Percentiles rank a stretch among this genome's conserved stretches.
phyloP scores from a whole-genome alignment of 2,113 vertebrate genomes.

The Megaceryle torquata region DNA sequence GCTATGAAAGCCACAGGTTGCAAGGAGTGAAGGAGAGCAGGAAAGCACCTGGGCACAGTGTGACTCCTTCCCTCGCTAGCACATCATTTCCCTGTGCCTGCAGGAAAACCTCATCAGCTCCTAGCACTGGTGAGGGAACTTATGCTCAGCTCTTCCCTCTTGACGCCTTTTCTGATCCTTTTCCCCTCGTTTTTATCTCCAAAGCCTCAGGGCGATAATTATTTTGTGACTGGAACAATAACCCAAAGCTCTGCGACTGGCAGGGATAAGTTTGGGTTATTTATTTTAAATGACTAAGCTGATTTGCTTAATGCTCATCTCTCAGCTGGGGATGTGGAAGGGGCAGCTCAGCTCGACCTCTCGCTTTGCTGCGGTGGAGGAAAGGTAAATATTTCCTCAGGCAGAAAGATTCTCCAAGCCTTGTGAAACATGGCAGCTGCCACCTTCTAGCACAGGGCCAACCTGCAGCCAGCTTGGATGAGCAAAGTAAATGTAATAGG shows the following conservation, averaged over 20 bases:
- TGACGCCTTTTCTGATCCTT: neutral
- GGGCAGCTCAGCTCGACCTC: neutral
- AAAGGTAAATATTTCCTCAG: neutral
- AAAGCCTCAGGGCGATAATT: slow-evolving; percentile 34
- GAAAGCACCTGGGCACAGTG: rapidly evolving
- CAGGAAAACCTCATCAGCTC: neutral
- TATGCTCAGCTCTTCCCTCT: neutral
- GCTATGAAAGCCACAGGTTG: neutral
- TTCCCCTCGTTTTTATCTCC: neutral
- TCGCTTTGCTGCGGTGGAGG: neutral
- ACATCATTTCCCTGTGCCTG: neutral
- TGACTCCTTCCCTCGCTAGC: rapidly evolving
- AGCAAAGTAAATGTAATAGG: rapidly evolving
- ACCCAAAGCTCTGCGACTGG: slow-evolving; percentile 19
- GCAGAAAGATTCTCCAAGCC: neutral
- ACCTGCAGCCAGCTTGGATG: rapidly evolving
- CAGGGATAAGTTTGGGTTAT: neutral
- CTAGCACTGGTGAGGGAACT: neutral
- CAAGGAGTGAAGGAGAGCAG: neutral
- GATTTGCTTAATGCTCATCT: neutral
- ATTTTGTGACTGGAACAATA: slow-evolving; percentile 58
- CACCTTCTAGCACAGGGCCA: neutral
- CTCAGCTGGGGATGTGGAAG: neutral
- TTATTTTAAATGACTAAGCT: neutral
- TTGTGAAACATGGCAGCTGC: rapidly evolving